Evolutionary conservation across 2,888 invertebrate species (phyloP), one percentile per base, ranked within the genome.

Genomic region (Dolichopus griseipennis): DNA sequence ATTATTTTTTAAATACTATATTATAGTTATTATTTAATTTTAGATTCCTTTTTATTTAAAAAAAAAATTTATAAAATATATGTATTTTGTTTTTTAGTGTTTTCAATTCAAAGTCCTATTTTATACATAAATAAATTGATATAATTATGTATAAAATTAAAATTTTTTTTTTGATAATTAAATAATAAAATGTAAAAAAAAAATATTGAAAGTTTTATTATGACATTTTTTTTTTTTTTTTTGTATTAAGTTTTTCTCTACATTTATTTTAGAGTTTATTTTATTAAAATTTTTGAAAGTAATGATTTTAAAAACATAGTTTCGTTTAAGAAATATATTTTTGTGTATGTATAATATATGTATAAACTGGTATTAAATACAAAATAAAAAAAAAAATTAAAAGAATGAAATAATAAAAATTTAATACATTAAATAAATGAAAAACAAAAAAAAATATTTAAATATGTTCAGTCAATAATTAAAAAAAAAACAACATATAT

Each of bases 271-370:
- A 12, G 9, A 52, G 18, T 4, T 12, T 52, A 18, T 18, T 18
- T n/a, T 52, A 18, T n/a, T 43, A n/a, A n/a, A 9, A 15, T 52
- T 52, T n/a, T 52, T 52, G 12, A n/a, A 12, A 52, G n/a, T 18
- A 52, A 2, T 2, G 15, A 37, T 37, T 7, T 37, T n/a, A 34
- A 37, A 10, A 18, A 52, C 52, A 52, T 15, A 52, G 52, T 52
- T 52, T 52, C 52, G 52, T 52, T 52, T 52, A 52, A 52, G 52
- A 52, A 52, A 52, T 52, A 52, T 52, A 52, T 52, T 52, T 52
- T 52, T 52, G 52, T 52, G 52, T 52, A 52, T 52, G 52, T 52
- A 52, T 37, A 37, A 37, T 37, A 37, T 37, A 37, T 37, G 37
- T 37, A 37, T 10, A 37, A n/a, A n/a, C n/a, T n/a, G n/a, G n/a